These are phyloP conservation scores for Agrotis puta DNA, from an alignment of 2,888 invertebrate species.

Conservation along the genomic window DNA sequence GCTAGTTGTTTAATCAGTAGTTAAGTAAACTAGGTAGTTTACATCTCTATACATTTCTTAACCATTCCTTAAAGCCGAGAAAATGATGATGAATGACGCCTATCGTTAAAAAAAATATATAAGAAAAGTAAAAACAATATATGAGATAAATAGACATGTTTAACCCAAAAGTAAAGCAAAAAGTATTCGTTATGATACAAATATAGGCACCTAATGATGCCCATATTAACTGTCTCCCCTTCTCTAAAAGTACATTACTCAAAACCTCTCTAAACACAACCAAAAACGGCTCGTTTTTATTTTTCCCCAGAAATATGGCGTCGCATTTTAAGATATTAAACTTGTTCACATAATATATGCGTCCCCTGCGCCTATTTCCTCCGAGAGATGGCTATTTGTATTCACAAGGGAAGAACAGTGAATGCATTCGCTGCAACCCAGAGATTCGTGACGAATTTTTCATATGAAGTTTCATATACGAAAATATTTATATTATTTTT, in stretches of 20 bases:
- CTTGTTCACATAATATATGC: slow-evolving; percentile 78
- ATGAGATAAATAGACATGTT: too few species aligned
- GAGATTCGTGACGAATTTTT: slow-evolving; percentile 75
- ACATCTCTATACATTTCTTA: too few species aligned
- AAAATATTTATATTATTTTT: slow-evolving; percentile 69
- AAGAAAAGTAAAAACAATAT: too few species aligned
- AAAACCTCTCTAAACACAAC: slow-evolving; percentile 28
- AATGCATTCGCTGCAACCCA: slow-evolving; percentile 80
- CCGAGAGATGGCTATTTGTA: slow-evolving; percentile 80
- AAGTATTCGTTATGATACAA: too few species aligned
- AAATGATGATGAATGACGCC: too few species aligned
- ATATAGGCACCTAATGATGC: background rate
- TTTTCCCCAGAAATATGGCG: slow-evolving; percentile 66
- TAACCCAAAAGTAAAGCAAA: too few species aligned
- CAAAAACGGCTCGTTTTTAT: slow-evolving; percentile 53
- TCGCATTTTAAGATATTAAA: slow-evolving; percentile 81
- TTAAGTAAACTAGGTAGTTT: too few species aligned
- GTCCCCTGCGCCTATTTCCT: slow-evolving; percentile 74
- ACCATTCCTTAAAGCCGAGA: too few species aligned
- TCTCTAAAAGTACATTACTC: slow-evolving; percentile 23
- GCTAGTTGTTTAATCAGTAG: too few species aligned
- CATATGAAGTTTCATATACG: slow-evolving; percentile 70
- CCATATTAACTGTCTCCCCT: slow-evolving; percentile 1
- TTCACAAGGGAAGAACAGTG: slow-evolving; percentile 78
- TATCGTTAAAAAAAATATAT: too few species aligned